phyloP scores from a whole-genome alignment of 2,113 vertebrate genomes.

The Ammodramus savannarum region DNA sequence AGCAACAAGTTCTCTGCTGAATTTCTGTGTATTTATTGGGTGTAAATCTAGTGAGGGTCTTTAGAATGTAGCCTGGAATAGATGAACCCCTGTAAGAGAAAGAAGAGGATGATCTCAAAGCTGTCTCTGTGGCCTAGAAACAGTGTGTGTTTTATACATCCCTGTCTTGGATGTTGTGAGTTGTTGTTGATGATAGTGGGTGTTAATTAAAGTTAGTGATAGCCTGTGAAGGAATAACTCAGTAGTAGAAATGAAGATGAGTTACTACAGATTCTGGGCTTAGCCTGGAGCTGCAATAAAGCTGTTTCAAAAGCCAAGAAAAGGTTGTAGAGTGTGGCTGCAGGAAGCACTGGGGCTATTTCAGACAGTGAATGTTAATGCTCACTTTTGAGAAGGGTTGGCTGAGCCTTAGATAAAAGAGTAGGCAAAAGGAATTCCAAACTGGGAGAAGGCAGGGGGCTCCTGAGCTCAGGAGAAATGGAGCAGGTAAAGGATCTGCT shows the following conservation, averaged over 20 bases:
- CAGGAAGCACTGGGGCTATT: not conserved
- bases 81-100: not conserved
- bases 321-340: not conserved
- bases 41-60: not conserved
- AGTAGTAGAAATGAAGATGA: not conserved
- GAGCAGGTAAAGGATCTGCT: not conserved
- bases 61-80: fast-evolving
- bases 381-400: not conserved
- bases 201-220: not conserved
- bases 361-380: not conserved
- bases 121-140: not conserved
- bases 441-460: not conserved
- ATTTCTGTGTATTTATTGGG: fast-evolving
- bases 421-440: not conserved
- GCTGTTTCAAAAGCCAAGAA: not conserved
- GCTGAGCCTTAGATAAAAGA: not conserved
- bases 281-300: not conserved
- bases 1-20: fast-evolving
- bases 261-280: not conserved
- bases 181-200: not conserved
- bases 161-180: not conserved
- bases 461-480: not conserved
- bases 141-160: not conserved
- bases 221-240: not conserved
- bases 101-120: not conserved